Conservation (phyloP, 2,888 invertebrate genomes). For the Rhyacophila evoluta region DNA sequence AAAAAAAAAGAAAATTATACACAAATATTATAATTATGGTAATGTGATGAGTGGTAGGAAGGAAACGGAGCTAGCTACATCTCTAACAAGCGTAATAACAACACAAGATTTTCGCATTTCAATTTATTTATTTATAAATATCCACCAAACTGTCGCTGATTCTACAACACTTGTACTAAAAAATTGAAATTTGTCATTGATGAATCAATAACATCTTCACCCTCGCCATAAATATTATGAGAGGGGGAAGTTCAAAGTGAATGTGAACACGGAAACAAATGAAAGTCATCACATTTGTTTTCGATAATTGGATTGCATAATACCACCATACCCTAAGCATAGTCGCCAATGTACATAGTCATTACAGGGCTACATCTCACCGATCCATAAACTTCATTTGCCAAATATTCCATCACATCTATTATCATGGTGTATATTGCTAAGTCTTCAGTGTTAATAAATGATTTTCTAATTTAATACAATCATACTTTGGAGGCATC, state of each 20-base stretch:
- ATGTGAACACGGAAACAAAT: conserved; percentile 2
- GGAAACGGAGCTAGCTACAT: too few species aligned
- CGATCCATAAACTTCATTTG: not conserved
- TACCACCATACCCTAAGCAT: not conserved
- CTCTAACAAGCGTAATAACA: too few species aligned
- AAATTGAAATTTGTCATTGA: not conserved
- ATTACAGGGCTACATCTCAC: not conserved
- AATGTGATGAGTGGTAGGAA: too few species aligned
- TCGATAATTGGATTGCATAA: not conserved
- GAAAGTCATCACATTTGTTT: not conserved
- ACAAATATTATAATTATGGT: too few species aligned
- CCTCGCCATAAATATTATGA: conserved; percentile 48
- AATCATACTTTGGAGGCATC: too few species aligned
- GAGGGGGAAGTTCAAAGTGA: conserved; percentile 9
- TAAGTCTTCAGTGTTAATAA: too few species aligned
- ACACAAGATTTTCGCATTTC: conserved; percentile 38
- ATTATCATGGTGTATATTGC: too few species aligned
- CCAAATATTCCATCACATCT: too few species aligned
- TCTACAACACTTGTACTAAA: conserved; percentile 49
- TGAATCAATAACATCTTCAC: conserved; percentile 20
- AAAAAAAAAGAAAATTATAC: too few species aligned
- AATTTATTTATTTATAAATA: conserved; percentile 49
- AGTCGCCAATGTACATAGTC: not conserved
- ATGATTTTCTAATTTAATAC: too few species aligned
- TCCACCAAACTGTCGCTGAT: conserved; percentile 47